Evolutionary conservation across 2,888 invertebrate genomes (phyloP).

Genomic region (Diarsia rubi): DNA sequence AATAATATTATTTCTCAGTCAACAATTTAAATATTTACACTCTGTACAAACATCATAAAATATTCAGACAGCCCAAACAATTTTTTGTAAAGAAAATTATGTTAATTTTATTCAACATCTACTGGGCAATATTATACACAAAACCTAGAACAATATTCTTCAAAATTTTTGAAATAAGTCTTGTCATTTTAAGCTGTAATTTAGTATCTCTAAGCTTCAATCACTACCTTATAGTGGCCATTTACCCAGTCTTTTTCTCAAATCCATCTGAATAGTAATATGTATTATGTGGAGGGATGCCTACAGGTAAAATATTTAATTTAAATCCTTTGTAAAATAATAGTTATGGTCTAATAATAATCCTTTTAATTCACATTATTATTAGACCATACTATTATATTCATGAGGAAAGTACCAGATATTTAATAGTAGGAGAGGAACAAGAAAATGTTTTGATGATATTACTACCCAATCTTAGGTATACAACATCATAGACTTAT

Average conservation of each 20-base stretch:
- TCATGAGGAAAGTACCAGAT: not conserved
- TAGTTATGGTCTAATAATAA: too few relatives aligned
- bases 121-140: slow-evolving; percentile 12
- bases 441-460: slow-evolving; percentile 5
- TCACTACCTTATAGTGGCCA: not conserved
- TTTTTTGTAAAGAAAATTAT: slow-evolving; percentile 8
- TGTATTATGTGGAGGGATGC: not conserved
- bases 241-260: not conserved
- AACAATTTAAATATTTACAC: slow-evolving; percentile 3
- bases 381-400: not conserved
- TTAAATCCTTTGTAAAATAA: too few relatives aligned
- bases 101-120: slow-evolving; percentile 25
- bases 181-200: slow-evolving; percentile 1
- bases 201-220: not conserved
- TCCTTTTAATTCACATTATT: not conserved
- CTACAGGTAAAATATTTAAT: not conserved
- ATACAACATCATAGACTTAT: not conserved
- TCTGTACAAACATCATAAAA: slow-evolving; percentile 14
- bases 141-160: not conserved
- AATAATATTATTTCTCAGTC: not conserved
- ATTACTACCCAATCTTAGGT: slow-evolving; percentile 3
- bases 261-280: not conserved
- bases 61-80: slow-evolving; percentile 1
- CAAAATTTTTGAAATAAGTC: not conserved
- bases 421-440: not conserved